phyloP scores from a whole-genome alignment of 2,113 vertebrate species.

The Pseudorasbora parva region DNA sequence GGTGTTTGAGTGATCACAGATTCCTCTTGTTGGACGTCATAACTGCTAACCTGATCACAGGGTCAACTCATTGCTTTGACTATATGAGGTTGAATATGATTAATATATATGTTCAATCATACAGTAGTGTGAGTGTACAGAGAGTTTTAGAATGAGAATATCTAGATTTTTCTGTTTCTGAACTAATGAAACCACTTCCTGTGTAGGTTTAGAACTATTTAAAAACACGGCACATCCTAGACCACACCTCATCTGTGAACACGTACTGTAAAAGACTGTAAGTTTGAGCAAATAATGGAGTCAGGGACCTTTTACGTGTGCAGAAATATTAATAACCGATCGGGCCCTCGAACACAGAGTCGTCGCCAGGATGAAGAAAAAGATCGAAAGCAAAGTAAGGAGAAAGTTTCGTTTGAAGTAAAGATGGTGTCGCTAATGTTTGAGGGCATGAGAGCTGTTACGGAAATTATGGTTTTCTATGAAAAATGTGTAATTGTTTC shows the following conservation, averaged over 20 bases:
- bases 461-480: too few relatives aligned
- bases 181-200: conserved; percentile 6
- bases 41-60: neutral
- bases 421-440: neutral
- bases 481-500: too few relatives aligned
- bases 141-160: neutral
- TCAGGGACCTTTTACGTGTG: neutral
- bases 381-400: neutral
- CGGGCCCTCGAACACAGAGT: neutral
- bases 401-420: neutral
- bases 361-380: neutral
- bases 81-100: neutral
- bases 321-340: neutral
- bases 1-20: neutral
- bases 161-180: neutral
- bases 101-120: neutral
- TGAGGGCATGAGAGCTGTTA: too few relatives aligned
- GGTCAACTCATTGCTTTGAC: neutral
- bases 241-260: neutral
- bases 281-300: neutral
- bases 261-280: neutral
- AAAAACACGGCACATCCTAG: neutral
- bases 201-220: neutral
- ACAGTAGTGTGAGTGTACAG: neutral
- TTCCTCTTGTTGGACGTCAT: neutral